Base-by-base conservation (phyloP, 2,113 vertebrate species). In the Theropithecus gelada region DNA sequence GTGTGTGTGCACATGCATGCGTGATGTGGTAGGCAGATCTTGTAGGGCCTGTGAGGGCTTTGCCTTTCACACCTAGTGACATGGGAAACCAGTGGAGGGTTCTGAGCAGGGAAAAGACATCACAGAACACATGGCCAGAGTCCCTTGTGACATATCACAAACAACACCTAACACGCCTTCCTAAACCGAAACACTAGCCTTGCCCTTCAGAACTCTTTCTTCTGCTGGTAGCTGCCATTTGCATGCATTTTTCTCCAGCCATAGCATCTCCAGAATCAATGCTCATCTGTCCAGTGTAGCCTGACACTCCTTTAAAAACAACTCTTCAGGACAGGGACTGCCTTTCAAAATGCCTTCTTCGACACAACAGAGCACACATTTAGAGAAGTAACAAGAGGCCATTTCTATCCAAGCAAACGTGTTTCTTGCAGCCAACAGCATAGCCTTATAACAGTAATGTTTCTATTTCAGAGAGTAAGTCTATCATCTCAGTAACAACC, bases 391-490 rank as follows among this genome's bases (percentile, higher is more conserved):
- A 98, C 97, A 98, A 98, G 97, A 88, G 96, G 57, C 61, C 93
- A 87, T 97, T 98, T 98, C 98, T 98, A 97, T 83, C 20, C 86
- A 97, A 84, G 96, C 95, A 96, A 98, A 97, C 0, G 1, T 84
- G 22, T 79, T 97, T 97, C 96, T 96, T 98, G 97, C 94, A 97
- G 96, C 96, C 98, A 98, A 96, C 94, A 96, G 96, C 97, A 96
- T 83, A 96, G 88, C 72, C 92, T 90, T 94, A 66, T 86, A 97
- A 97, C 93, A 97, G 98, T 96, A 97, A 97, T 93, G 97, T 97
- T 98, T 98, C 98, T 98, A 94, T 99, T 98, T 98, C 97, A 97
- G 98, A 97, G 98, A 97, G 97, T 90, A 97, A 98, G 97, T 97
- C 98, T 97, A 97, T 98, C 97, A 98, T 98, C 97, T 97, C 95